Evolutionary conservation across 2,888 invertebrate species (phyloP).

Genomic region (Nineta flava): DNA sequence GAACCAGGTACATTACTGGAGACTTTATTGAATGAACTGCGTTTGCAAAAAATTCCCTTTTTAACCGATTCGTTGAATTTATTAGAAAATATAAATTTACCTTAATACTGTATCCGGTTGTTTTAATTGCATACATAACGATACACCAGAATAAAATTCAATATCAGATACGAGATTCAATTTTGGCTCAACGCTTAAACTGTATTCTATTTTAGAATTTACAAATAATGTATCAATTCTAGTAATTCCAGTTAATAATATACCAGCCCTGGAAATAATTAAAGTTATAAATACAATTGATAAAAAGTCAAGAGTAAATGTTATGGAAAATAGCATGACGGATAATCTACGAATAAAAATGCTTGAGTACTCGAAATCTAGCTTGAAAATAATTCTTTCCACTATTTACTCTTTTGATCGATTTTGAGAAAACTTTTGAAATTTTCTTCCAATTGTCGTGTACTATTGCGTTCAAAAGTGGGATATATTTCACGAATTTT

Average conservation of each 20-base stretch:
- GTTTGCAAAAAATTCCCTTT: neutral
- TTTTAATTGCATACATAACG: slow-evolving; percentile 58
- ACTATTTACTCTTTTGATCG: too few relatives aligned
- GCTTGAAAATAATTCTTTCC: too few relatives aligned
- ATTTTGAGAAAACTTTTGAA: too few relatives aligned
- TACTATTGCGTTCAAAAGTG: too few relatives aligned
- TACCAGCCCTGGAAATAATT: slow-evolving; percentile 40
- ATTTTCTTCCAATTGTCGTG: too few relatives aligned
- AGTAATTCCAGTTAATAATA: slow-evolving; percentile 44
- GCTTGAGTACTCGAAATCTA: too few relatives aligned
- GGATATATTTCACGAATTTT: too few relatives aligned
- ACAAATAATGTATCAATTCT: slow-evolving; percentile 48
- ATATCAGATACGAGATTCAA: slow-evolving; percentile 56
- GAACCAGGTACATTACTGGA: neutral
- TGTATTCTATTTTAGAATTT: slow-evolving; percentile 46
- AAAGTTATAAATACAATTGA: too few relatives aligned
- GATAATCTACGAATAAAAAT: too few relatives aligned
- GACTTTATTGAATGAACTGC: too few relatives aligned
- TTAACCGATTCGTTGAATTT: neutral
- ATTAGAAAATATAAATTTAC: slow-evolving; percentile 24
- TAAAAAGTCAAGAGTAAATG: slow-evolving; percentile 5
- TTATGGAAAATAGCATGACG: neutral
- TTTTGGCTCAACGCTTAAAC: slow-evolving; percentile 46
- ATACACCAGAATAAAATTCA: slow-evolving; percentile 58
- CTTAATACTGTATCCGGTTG: slow-evolving; percentile 46